Evolutionary conservation across 2,797 vertebrate species (phyloP).

Genomic region (Crypturellus tataupa): DNA sequence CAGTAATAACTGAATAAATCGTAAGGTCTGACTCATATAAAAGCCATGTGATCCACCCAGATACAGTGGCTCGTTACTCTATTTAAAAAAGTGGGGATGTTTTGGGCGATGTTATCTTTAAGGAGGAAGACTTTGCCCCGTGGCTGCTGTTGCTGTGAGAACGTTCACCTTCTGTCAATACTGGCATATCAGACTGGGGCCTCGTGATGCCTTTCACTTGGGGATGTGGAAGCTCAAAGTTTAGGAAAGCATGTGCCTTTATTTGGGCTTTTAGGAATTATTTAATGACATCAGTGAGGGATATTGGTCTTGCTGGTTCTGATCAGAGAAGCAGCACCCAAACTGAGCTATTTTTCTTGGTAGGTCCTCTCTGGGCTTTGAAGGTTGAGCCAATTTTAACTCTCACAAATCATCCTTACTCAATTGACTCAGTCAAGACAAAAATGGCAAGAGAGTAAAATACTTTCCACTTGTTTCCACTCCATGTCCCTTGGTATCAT

Average conservation of each 20-base stretch:
- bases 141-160: background rate
- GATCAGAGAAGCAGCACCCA: background rate
- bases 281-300: background rate
- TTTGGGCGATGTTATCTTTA: slow-evolving; percentile 13
- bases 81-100: background rate
- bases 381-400: background rate
- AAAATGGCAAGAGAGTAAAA: background rate
- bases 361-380: background rate
- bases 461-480: background rate
- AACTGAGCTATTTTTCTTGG: background rate
- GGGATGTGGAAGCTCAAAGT: slow-evolving; percentile 19
- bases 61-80: background rate
- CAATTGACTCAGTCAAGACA: background rate
- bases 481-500: background rate
- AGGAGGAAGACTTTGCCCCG: slow-evolving; percentile 11
- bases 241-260: background rate
- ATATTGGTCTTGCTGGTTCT: background rate
- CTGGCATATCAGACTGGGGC: background rate
- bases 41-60: slow-evolving; percentile 9
- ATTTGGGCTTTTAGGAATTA: background rate
- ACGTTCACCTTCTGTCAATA: background rate
- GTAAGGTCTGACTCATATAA: slow-evolving; percentile 24
- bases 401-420: background rate
- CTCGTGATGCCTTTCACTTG: background rate
- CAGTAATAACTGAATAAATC: slow-evolving; percentile 1